A percentile compares a stretch with the other conserved stretches of the same genome.
Evolutionary conservation across 2,113 vertebrate species (phyloP).

Genomic region (Morone saxatilis): DNA sequence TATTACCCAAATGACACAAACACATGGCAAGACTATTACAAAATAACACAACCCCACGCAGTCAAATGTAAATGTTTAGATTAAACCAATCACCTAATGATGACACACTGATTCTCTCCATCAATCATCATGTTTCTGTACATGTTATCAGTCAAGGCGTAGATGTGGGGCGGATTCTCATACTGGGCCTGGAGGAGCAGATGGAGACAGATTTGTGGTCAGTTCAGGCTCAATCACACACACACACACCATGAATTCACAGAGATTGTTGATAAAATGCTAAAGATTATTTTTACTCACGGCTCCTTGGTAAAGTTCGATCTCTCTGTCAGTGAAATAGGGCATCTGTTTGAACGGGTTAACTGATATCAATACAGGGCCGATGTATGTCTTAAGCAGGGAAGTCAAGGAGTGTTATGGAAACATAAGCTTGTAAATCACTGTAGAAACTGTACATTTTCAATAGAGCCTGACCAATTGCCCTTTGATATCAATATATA

Average conservation of each 20-base stretch:
- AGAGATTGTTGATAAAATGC: fast-evolving
- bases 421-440: no score
- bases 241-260: not conserved
- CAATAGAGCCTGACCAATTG: no score
- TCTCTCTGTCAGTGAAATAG: conserved; percentile 94
- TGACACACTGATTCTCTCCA: conserved; percentile 96
- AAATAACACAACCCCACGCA: not conserved
- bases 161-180: conserved; percentile 97
- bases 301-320: conserved; percentile 96
- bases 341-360: conserved; percentile 99
- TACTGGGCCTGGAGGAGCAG: conserved; percentile 91
- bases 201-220: not conserved
- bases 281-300: conserved; percentile 84
- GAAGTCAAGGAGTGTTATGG: conserved; percentile 63
- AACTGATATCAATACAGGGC: conserved; percentile 94
- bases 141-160: conserved; percentile 96
- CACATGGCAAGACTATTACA: not conserved
- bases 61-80: not conserved
- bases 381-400: conserved; percentile 92
- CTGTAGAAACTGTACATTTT: no score
- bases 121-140: conserved; percentile 99
- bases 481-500: no score
- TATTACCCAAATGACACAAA: not conserved
- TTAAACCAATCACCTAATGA: conserved; percentile 84
- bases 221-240: not conserved